Base-by-base conservation (phyloP, 1,140 invertebrate genomes). In the Telenomus remus region DNA sequence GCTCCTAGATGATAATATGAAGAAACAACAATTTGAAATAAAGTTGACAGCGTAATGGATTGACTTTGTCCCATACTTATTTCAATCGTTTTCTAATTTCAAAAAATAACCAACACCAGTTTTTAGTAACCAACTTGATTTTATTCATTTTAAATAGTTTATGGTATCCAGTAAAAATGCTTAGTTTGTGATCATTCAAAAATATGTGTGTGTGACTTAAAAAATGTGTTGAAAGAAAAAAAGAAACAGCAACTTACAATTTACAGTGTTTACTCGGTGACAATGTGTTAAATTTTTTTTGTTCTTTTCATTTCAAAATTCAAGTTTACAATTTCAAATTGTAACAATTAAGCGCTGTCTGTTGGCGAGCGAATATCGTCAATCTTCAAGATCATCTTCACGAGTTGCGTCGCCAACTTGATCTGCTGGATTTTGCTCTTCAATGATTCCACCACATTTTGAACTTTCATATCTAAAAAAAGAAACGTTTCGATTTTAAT, bases 301-400 rank as follows among this genome's bases (percentile, higher is more conserved):
- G 2, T n/a, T 27, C 19, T 27, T 27, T 27, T 27, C 19, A 6
- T 1, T 27, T 3, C 19, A 27, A 27, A n/a, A 27, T 27, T 27
- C 19, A 27, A 27, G 19, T 3, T 27, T 27, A 27, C 19, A 27
- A 27, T 27, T 27, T 27, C 2, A 27, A 27, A 27, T 27, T 27
- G 19, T 27, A 27, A 27, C 6, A 6, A 13, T 44, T 44, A 44
- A 44, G 43, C 6, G 7, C 13, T 14, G 70, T 93, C 92, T 14
- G 87, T 90, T 0, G 94, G 92, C 4, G 94, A 94, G 70, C 98
- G 92, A 50, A 99, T 95, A 85, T 99, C 98, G 88, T 99, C 98
- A 66, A 99, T 99, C 89, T 99, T 99, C 43, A 99, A 90, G 73
- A 99, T 99, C 98, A 99, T 99, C 87, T 98, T 98, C 6, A 99